Evolutionary conservation across 2,113 vertebrate genomes (phyloP), one percentile per base, ranked within the genome.

Genomic region (Esox niger): DNA sequence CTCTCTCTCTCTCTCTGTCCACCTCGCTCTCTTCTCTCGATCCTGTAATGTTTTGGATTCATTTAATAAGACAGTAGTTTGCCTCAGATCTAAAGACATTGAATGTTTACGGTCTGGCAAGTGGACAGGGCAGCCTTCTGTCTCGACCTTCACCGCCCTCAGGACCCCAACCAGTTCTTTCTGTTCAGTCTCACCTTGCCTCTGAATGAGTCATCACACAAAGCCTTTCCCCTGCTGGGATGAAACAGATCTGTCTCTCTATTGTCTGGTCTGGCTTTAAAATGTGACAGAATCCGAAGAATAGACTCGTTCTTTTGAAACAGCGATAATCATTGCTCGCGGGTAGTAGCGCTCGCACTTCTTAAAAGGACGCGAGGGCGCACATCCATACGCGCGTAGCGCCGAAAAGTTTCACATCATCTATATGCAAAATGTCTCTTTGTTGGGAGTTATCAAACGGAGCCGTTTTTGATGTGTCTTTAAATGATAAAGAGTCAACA

Each of bases 91-190:
- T 62, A 23, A 52, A 66, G 59, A 29, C 7, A 20, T 56, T 57
- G 32, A 66, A 67, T 79, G 63, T 75, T 58, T 69, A 62, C 55
- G 35, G 35, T 55, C 30, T 27, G 4, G 6, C 31, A 23, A 30
- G 33, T 57, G 60, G 52, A 62, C 27, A 62, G 52, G 62, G 49
- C 15, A 7, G 17, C 29, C 20, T 25, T 57, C 13, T 30, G 26
- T 7, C 10, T 35, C 73, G 73, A 79, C 59, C 73, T 73, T 76
- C 71, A 63, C 29, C 21, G n/a, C 33, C 23, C 35, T 35, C 26
- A n/a, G 38, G 46, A 15, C 38, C 29, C 38, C 13, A 27, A 54
- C n/a, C 21, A 26, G 6, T 13, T 23, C 1, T 57, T n/a, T 54
- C 49, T 54, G n/a, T 11, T 54, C n/a, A 54, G 9, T 26, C 43